Percentiles rank a stretch among this genome's conserved stretches.
Evolutionary conservation across 2,797 vertebrate genomes (phyloP).

Genomic region (Yasuhikotakia modesta): DNA sequence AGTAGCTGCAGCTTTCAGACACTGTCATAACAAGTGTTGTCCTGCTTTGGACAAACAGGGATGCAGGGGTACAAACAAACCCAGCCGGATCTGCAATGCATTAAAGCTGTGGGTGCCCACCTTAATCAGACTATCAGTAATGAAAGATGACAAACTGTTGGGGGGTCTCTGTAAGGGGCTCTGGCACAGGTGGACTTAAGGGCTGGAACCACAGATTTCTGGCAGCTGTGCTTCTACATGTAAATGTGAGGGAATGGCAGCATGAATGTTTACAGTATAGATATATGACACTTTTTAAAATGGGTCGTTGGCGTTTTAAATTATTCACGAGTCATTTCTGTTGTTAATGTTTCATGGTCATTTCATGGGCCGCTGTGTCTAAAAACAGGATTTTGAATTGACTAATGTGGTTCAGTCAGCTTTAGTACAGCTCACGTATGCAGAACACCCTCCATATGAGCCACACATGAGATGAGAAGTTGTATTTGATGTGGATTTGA

Average conservation of each 20-base stretch:
- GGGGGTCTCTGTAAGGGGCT: slow-evolving; percentile 52
- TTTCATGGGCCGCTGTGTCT: slow-evolving; percentile 23
- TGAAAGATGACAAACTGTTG: slow-evolving; percentile 60
- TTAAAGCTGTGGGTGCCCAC: slow-evolving; percentile 48
- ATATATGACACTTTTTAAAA: slow-evolving; percentile 17
- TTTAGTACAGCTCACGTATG: slow-evolving; percentile 16
- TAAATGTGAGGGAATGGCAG: slow-evolving; percentile 25
- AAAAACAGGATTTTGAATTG: slow-evolving; percentile 29
- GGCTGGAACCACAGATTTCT: slow-evolving; percentile 11
- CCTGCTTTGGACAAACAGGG: slow-evolving; percentile 19
- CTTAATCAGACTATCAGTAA: slow-evolving; percentile 58
- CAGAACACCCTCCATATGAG: slow-evolving; percentile 30
- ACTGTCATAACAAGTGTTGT: not conserved
- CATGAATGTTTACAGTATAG: slow-evolving; percentile 7
- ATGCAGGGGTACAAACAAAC: slow-evolving; percentile 3
- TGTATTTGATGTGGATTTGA: slow-evolving; percentile 16
- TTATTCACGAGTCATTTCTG: slow-evolving; percentile 28
- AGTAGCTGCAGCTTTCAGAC: not conserved
- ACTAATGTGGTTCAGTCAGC: slow-evolving; percentile 36
- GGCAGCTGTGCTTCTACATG: slow-evolving; percentile 24
- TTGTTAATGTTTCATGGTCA: slow-evolving; percentile 42
- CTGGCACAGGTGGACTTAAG: slow-evolving; percentile 51
- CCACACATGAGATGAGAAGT: slow-evolving; percentile 8
- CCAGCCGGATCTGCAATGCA: slow-evolving; percentile 20
- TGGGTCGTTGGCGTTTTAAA: slow-evolving; percentile 1